Evolutionary conservation across 1,140 invertebrate genomes (phyloP).

Genomic region (Daktulosphaira vitifoliae): DNA sequence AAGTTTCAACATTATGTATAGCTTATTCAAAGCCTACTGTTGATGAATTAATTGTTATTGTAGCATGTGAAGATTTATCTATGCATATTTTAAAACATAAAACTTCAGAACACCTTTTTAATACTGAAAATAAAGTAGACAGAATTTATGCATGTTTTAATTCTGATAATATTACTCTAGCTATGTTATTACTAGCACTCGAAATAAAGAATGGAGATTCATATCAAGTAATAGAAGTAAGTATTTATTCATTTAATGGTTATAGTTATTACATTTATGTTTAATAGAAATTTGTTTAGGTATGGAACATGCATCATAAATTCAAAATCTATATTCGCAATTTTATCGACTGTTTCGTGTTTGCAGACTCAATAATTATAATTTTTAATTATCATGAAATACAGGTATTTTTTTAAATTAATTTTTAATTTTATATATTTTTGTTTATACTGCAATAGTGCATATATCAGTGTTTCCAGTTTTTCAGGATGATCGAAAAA

Average conservation of each 20-base stretch:
- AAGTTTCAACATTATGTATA: neutral
- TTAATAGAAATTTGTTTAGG: constrained; percentile 9
- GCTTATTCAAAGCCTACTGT: neutral
- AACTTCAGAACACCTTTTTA: neutral
- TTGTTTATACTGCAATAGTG: too few species aligned
- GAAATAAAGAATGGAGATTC: neutral
- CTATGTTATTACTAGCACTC: neutral
- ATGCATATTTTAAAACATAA: neutral
- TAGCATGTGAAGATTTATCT: constrained; percentile 14
- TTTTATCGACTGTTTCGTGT: constrained; percentile 9
- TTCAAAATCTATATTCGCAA: neutral
- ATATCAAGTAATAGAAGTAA: neutral
- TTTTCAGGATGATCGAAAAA: too few species aligned
- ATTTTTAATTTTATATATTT: too few species aligned
- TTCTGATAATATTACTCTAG: neutral
- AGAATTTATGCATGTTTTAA: constrained; percentile 2
- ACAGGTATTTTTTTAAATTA: neutral
- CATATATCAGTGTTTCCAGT: too few species aligned
- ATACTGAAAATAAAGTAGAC: neutral
- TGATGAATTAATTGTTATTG: constrained; percentile 12
- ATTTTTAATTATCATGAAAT: neutral
- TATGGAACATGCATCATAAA: neutral
- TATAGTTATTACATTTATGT: neutral
- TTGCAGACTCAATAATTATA: neutral
- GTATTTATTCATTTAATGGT: neutral